A percentile compares a stretch with the other conserved stretches of the same genome.
phyloP scores from a whole-genome alignment of 2,113 vertebrate genomes.

The Lamprotornis superbus region DNA sequence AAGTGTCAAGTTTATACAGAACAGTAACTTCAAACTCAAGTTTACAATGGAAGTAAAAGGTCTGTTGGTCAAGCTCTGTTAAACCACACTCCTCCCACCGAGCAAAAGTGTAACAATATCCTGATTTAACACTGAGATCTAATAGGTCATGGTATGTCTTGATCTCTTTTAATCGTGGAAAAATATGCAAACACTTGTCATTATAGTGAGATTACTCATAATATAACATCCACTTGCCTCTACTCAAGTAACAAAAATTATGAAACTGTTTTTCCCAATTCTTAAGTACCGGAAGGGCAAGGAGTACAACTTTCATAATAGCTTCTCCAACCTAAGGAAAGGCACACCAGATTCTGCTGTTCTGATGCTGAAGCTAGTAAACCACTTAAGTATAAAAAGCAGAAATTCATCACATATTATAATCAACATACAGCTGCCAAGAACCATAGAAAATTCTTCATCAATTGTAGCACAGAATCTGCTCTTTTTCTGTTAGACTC shows the following conservation, averaged over 20 bases:
- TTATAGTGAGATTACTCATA: neutral
- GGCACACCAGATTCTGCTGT: neutral
- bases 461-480: neutral
- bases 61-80: accelerated
- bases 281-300: neutral
- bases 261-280: neutral
- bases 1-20: neutral
- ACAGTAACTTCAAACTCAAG: neutral
- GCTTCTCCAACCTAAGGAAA: neutral
- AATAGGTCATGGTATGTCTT: neutral
- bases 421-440: neutral
- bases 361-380: neutral
- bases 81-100: neutral
- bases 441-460: neutral
- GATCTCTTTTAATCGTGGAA: neutral
- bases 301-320: neutral
- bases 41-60: neutral
- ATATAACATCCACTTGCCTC: neutral
- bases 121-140: neutral
- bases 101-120: neutral
- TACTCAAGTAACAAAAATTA: neutral
- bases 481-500: neutral
- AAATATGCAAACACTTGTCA: neutral
- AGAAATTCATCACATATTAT: neutral
- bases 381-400: neutral